These are phyloP conservation scores for Hemibagrus guttatus DNA, from an alignment of 2,797 vertebrate species.

Conservation along the genomic window DNA sequence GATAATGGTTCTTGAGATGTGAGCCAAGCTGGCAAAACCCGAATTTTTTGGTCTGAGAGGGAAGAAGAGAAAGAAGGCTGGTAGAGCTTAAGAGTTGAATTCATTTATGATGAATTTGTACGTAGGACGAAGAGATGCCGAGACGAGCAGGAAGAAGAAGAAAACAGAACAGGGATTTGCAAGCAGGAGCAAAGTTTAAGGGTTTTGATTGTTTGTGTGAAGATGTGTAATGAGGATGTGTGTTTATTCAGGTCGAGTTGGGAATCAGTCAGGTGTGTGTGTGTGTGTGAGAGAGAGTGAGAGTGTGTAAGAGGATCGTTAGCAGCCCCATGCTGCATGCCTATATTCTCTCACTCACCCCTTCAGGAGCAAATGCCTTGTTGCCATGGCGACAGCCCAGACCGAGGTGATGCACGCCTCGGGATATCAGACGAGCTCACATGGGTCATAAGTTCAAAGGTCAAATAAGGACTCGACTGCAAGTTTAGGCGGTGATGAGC, in stretches of 20 bases:
- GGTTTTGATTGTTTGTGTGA: conserved; percentile 29
- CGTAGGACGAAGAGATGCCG: neutral
- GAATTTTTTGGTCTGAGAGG: conserved; percentile 50
- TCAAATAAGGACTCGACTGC: conserved; percentile 35
- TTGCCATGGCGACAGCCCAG: conserved; percentile 60
- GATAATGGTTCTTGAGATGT: conserved; percentile 50
- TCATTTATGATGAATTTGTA: conserved; percentile 26
- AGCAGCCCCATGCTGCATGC: conserved; percentile 34
- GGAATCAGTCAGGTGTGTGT: conserved; percentile 1
- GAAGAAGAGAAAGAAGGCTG: conserved; percentile 31
- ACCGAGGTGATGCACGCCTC: conserved; percentile 28
- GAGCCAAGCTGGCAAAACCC: conserved; percentile 45
- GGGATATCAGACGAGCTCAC: conserved; percentile 51
- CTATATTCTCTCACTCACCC: conserved; percentile 38
- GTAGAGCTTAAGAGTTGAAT: conserved; percentile 28
- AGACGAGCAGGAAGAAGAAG: neutral
- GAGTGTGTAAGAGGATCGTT: conserved; percentile 9
- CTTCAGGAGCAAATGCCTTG: conserved; percentile 55
- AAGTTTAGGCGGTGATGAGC: conserved; percentile 2
- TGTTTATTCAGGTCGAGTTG: conserved; percentile 32
- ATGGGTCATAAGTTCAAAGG: conserved; percentile 58
- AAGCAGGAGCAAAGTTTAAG: neutral
- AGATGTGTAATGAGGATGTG: conserved; percentile 10
- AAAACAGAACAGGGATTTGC: conserved; percentile 1
- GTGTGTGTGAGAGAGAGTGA: conserved; percentile 8